Evolutionary conservation across 2,888 invertebrate species (phyloP), one percentile per base, ranked within the genome.

Genomic region (Callimorpha dominula): DNA sequence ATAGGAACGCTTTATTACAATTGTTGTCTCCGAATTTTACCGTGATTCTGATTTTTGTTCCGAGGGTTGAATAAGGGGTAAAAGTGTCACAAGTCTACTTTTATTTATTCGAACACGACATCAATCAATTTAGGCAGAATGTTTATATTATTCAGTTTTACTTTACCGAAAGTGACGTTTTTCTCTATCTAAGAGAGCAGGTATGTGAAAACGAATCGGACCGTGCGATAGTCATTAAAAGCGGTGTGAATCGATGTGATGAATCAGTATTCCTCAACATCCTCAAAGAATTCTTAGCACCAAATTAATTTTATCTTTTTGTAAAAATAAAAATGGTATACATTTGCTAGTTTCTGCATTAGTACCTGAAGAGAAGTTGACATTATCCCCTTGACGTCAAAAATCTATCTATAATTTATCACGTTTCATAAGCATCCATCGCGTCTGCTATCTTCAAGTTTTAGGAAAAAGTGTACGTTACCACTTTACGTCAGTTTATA

Each of bases 1-100:
- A 90, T 88, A 88, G 86, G 81, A 81, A 76, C 86, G 86, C 85
- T 89, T 90, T 89, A 89, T 89, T 88, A 87, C 87, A 85, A 86
- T 86, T 87, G 86, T 87, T 87, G 86, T 85, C 85, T 80, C 80
- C 83, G 79, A 83, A 64, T 81, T 77, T 78, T 80, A 75, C 79
- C 81, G 79, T 83, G 84, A 88, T 89, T 88, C 83, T 75, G 85
- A 83, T 87, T 88, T 88, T 88, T 87, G 82, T 82, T 79, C 75
- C 40, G 75, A 79, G 85, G 87, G 87, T 83, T 70, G 80, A 73
- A 81, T 75, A 74, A 65, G 77, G 76, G 78, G 78, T 80, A 75
- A 74, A 81, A 75, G 69, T 78, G 73, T 60, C 72, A 65, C 72
- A 68, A 31, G 57, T 57, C 69, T 62, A 71, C 78, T 79, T 81